Conservation (phyloP, 2,888 invertebrate genomes). For the Torymus tubicola region DNA sequence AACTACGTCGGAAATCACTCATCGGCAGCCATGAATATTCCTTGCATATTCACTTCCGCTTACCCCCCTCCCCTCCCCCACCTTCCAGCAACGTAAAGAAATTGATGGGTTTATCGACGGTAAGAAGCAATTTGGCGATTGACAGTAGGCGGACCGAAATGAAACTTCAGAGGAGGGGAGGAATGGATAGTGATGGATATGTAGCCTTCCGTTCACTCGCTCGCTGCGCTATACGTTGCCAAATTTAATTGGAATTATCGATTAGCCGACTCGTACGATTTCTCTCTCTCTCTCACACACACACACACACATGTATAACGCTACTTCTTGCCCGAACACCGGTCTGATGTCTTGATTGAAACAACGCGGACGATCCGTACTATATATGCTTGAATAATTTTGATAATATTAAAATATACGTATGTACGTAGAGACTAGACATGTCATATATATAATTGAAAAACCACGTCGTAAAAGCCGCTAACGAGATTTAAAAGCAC, state of each 20-base stretch:
- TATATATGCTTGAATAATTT: no score
- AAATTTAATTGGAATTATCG: constrained; percentile 76
- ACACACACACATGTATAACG: no score
- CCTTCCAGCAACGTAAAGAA: not conserved
- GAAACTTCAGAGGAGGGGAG: constrained; percentile 39
- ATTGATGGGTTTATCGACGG: constrained; percentile 56
- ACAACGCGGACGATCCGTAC: not conserved
- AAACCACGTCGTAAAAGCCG: no score
- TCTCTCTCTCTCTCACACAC: no score
- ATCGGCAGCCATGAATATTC: constrained; percentile 5
- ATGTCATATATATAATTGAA: no score
- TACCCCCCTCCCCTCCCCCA: no score
- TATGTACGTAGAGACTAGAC: no score
- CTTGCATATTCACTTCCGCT: no score
- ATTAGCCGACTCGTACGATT: constrained; percentile 69
- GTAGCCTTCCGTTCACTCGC: constrained; percentile 59
- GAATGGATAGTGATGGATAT: constrained; percentile 42
- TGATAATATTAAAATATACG: no score
- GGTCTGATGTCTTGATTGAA: constrained; percentile 22
- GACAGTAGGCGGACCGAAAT: constrained; percentile 59
- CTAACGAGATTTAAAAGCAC: no score
- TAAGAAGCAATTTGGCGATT: constrained; percentile 71
- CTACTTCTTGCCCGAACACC: constrained; percentile 61
- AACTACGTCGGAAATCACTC: no score
- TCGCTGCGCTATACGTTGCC: no score